phyloP scores from a whole-genome alignment of 2,888 invertebrate genomes.

The Lagria hirta region DNA sequence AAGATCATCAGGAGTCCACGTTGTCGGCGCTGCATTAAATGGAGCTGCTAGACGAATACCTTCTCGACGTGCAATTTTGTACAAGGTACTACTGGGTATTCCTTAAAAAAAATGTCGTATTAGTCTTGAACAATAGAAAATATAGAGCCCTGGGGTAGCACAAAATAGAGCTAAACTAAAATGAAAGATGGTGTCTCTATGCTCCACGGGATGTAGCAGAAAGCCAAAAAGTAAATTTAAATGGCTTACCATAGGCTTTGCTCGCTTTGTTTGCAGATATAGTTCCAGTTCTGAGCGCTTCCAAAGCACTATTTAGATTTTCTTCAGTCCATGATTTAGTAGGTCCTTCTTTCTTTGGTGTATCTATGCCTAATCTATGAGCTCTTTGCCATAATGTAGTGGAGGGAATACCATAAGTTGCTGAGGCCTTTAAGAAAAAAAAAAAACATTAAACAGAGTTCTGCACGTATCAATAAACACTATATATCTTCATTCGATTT shows the following conservation, averaged over 20 bases:
- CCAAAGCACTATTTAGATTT: constrained; percentile 77
- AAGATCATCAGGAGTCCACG: constrained; percentile 83
- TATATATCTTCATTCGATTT: constrained; percentile 5
- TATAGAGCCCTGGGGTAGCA: background rate
- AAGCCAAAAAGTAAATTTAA: background rate
- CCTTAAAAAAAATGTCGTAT: constrained; percentile 53
- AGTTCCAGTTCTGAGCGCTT: constrained; percentile 79
- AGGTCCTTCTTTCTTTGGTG: constrained; percentile 86
- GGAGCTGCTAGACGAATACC: constrained; percentile 87
- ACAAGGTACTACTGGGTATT: constrained; percentile 87
- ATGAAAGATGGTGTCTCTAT: background rate
- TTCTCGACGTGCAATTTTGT: constrained; percentile 88
- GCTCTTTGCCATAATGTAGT: constrained; percentile 91
- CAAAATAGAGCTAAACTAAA: too few relatives aligned
- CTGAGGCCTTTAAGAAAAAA: constrained; percentile 62
- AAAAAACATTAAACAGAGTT: background rate
- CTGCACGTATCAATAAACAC: background rate
- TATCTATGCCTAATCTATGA: constrained; percentile 85
- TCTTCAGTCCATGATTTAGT: constrained; percentile 88
- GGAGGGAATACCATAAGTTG: constrained; percentile 85
- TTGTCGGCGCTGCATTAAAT: constrained; percentile 87
- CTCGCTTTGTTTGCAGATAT: constrained; percentile 91
- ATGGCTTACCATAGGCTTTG: constrained; percentile 73
- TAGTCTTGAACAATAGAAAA: constrained; percentile 5
- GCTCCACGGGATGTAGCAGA: background rate